phyloP scores from a whole-genome alignment of 2,113 vertebrate genomes.

The Potamarius usumacintae region DNA sequence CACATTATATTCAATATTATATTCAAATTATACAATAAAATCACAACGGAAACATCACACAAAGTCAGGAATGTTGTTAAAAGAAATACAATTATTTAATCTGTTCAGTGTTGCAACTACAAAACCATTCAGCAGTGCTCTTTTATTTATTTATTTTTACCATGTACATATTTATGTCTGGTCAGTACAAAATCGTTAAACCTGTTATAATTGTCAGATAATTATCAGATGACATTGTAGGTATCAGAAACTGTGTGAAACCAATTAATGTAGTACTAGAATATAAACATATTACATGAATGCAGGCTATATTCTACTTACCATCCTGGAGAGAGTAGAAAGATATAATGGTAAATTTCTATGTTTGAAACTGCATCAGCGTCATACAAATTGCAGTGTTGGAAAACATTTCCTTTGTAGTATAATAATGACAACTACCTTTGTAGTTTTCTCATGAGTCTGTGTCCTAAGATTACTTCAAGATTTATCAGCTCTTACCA shows the following conservation, averaged over 20 bases:
- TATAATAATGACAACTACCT: too few relatives aligned
- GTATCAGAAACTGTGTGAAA: not conserved
- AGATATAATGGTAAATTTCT: not conserved
- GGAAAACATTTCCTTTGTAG: not conserved
- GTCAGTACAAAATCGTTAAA: not conserved
- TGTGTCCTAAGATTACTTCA: not conserved
- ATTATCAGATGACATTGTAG: not conserved
- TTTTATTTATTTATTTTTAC: not conserved
- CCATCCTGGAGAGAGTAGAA: not conserved
- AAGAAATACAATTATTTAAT: conserved; percentile 40
- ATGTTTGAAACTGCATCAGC: not conserved
- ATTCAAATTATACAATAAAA: conserved; percentile 3
- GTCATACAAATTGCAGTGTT: not conserved
- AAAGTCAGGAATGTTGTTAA: conserved; percentile 10
- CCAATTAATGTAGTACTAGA: not conserved
- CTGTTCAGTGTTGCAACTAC: conserved; percentile 6
- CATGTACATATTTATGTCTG: not conserved
- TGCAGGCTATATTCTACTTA: not conserved
- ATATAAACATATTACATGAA: conserved; percentile 12
- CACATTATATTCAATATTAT: not conserved
- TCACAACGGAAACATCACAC: conserved; percentile 8
- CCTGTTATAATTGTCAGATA: not conserved
- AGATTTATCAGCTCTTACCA: not conserved
- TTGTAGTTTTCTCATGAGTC: not conserved
- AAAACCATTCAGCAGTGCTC: conserved; percentile 1